These are phyloP conservation scores for Drosophila fuyamai DNA, from an alignment of 1,140 invertebrate genomes.

Conservation along the genomic window DNA sequence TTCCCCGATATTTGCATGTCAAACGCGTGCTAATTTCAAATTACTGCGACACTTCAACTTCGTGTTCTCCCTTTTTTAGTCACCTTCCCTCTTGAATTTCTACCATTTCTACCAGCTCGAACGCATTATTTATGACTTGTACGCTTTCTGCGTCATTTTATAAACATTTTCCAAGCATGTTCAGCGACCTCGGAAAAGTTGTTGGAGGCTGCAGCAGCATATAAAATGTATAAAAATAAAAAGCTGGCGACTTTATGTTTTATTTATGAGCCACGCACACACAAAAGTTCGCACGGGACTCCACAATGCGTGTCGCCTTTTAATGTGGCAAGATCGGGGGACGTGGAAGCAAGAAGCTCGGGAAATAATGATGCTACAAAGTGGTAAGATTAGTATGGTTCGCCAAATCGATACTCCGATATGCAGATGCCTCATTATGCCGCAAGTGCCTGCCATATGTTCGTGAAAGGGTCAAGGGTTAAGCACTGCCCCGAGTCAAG, in stretches of 20 bases:
- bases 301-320: conserved; percentile 41
- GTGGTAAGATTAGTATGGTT: conserved; percentile 1
- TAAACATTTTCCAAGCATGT: conserved; percentile 81
- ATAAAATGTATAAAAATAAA: conserved; percentile 45
- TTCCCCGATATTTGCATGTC: conserved; percentile 72
- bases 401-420: not conserved
- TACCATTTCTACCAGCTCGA: conserved; percentile 25
- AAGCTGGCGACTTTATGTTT: conserved; percentile 73
- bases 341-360: not conserved
- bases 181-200: conserved; percentile 38
- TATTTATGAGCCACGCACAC: conserved; percentile 72
- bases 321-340: conserved; percentile 38
- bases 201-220: conserved; percentile 54
- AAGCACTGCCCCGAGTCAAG: conserved; percentile 9
- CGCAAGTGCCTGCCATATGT: conserved; percentile 41
- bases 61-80: not conserved
- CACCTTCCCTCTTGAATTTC: not conserved
- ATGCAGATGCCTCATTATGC: conserved; percentile 27
- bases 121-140: conserved; percentile 82
- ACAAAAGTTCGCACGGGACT: conserved; percentile 46
- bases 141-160: conserved; percentile 80
- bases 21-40: conserved; percentile 78
- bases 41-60: conserved; percentile 69
- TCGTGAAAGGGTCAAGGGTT: conserved; percentile 42
- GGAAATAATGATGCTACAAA: conserved; percentile 12